Conservation (phyloP, 2,888 invertebrate genomes). For the Gandaritis pyraliata region DNA sequence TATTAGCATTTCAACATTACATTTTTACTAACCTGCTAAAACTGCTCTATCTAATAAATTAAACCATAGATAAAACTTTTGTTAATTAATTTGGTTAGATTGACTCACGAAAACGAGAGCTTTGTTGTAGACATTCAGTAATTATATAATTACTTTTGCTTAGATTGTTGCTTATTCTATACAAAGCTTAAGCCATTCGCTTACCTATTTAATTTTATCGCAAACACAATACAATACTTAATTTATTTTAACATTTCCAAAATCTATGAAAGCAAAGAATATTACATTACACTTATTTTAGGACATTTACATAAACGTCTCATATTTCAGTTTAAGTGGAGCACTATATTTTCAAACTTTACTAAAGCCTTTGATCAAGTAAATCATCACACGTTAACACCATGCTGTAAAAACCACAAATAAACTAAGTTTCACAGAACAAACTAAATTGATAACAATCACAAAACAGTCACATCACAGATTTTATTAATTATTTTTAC, state of each 20-base stretch:
- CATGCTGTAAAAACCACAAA: slow-evolving; percentile 46
- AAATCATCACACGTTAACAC: slow-evolving; percentile 36
- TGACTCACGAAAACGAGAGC: slow-evolving; percentile 4
- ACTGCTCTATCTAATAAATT: not conserved
- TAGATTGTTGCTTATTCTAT: slow-evolving; percentile 26
- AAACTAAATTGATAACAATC: slow-evolving; percentile 39
- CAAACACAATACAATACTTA: slow-evolving; percentile 13
- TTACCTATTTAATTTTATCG: slow-evolving; percentile 19
- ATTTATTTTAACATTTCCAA: slow-evolving; percentile 11
- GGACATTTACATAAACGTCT: too few species aligned
- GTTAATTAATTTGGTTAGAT: slow-evolving; percentile 4
- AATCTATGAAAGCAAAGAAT: slow-evolving; percentile 20
- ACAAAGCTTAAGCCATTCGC: slow-evolving; percentile 36
- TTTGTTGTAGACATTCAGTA: not conserved
- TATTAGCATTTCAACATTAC: slow-evolving; percentile 6
- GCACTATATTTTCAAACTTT: slow-evolving; percentile 14
- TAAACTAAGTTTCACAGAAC: slow-evolving; percentile 42
- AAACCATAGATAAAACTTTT: slow-evolving; percentile 4
- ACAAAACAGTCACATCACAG: slow-evolving; percentile 40
- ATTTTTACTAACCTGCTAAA: not conserved
- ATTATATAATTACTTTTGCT: slow-evolving; percentile 1
- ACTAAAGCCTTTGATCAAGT: slow-evolving; percentile 36
- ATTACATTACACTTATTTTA: not conserved
- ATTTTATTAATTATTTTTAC: slow-evolving; percentile 34
- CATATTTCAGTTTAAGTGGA: not conserved